Conservation (phyloP, 92 coral and sea anemone genomes). For the Epizoanthus fatuus region DNA sequence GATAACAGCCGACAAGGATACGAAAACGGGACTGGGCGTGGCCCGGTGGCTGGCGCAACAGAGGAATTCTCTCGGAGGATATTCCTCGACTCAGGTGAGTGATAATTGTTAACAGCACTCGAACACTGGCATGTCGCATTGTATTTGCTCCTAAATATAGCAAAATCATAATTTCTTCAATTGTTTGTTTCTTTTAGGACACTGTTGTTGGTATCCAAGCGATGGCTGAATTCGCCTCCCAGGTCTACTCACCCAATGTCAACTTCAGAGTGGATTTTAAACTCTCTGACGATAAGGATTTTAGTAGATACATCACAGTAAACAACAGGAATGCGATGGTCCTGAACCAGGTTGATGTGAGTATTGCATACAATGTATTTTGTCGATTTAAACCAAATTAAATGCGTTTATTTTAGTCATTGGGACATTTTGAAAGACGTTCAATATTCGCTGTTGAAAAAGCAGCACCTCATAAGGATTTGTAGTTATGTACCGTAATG, state of each 20-base stretch:
- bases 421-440: no score
- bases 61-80: conserved; percentile 92
- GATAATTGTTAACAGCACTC: neutral
- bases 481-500: no score
- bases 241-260: conserved; percentile 80
- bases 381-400: no score
- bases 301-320: conserved; percentile 66
- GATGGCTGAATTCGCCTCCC: conserved; percentile 87
- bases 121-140: no score
- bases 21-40: conserved; percentile 73
- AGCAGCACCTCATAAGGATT: no score
- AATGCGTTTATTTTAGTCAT: no score
- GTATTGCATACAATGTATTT: neutral
- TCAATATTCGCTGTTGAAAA: no score
- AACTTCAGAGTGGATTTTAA: conserved; percentile 73
- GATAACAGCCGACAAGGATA: conserved; percentile 63
- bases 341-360: conserved; percentile 86
- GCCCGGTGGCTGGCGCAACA: conserved; percentile 92
- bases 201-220: conserved; percentile 97
- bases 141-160: no score
- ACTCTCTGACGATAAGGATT: conserved; percentile 65
- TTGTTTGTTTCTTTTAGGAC: conserved; percentile 60
- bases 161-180: no score
- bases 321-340: conserved; percentile 79
- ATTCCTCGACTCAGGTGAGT: conserved; percentile 92